These are phyloP conservation scores for Notiomystis cincta DNA, from an alignment of 2,113 vertebrate genomes.

Conservation along the genomic window DNA sequence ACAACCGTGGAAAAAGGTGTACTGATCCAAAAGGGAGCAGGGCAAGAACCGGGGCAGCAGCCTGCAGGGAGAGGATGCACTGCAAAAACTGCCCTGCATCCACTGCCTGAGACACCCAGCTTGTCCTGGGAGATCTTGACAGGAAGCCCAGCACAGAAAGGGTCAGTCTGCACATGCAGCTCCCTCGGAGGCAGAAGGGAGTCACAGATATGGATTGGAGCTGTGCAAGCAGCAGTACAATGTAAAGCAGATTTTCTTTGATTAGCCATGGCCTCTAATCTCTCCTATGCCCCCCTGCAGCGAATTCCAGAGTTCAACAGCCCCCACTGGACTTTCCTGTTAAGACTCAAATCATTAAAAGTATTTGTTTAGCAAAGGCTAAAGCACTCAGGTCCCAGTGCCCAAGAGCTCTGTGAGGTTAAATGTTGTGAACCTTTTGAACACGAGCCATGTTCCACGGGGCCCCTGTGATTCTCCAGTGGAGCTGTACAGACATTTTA, in stretches of 20 bases:
- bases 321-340: conserved; percentile 54
- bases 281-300: conserved; percentile 54
- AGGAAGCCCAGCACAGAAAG: not conserved
- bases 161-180: not conserved
- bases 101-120: not conserved
- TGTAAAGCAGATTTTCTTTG: conserved; percentile 52
- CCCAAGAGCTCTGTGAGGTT: not conserved
- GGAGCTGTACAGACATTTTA: not conserved
- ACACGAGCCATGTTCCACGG: not conserved
- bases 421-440: conserved; percentile 7
- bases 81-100: not conserved
- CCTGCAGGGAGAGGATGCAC: not conserved
- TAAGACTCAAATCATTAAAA: conserved; percentile 57
- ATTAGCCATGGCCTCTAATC: conserved; percentile 54
- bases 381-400: conserved; percentile 27
- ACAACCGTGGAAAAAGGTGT: not conserved
- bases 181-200: conserved; percentile 13
- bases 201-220: not conserved
- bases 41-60: not conserved
- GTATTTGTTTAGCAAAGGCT: conserved; percentile 56
- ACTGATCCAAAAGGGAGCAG: not conserved
- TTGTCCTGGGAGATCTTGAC: not conserved
- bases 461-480: not conserved
- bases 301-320: conserved; percentile 65
- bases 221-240: not conserved